Base-by-base conservation (phyloP, 2,113 vertebrate genomes). In the Cephalopholis sonnerati region DNA sequence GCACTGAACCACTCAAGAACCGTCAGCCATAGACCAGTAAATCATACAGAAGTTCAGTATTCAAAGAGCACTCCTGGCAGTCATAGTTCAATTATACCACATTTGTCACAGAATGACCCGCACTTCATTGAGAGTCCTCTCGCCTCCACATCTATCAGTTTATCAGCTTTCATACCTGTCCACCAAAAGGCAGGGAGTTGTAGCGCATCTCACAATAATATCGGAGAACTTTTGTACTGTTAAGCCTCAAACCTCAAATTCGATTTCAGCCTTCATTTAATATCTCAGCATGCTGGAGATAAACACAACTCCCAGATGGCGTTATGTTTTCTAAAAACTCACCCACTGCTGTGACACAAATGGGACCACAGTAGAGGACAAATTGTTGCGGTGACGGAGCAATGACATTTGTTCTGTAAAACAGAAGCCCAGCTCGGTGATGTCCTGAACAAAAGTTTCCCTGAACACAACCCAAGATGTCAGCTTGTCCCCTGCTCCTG, bases 251-350 rank as follows among this genome's bases (percentile, higher is more conserved):
- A 70, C 58, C 62, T 36, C 62, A 65, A 73, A 75, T 83, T 70
- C 61, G 46, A 65, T 90, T 82, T 78, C 55, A 70, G 61, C 27
- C 46, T 57, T 77, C n/a, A 83, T 74, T 76, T 71, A 16, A 55
- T 80, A 55, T 73, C 54, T 74, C 79, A 63, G 63, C 75, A 71
- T 67, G 73, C 79, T 48, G 10, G 65, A 73, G 76, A 75, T 84
- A 69, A 81, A 48, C 62, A 29, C 69, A 24, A 69, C 46, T 76
- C 58, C 39, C 55, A 64, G n/a, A 51, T 62, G 54, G 58, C 44
- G 32, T 69, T 32, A 24, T 50, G 27, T 82, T 89, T 72, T 54
- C 29, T n/a, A 22, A 66, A 70, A 63, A 24, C 3, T 72, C 50
- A 11, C 13, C 12, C 22, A 3, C 62, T 61, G 63, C 73, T 9